Evolutionary conservation across 1,140 invertebrate species (phyloP), one percentile per base, ranked within the genome.

Genomic region (Drosophila bocqueti): DNA sequence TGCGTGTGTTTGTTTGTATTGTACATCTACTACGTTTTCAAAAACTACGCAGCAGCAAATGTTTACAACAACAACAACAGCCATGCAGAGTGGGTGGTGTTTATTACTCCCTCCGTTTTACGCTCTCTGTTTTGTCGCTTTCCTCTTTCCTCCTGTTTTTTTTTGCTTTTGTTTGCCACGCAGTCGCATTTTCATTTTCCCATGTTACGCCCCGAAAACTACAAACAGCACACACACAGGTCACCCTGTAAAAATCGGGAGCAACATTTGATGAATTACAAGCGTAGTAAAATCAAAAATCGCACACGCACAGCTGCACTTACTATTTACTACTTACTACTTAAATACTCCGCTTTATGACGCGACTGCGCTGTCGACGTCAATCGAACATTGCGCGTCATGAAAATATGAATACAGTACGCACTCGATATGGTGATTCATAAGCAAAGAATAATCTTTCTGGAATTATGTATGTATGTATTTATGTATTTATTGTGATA

Each of bases 221-320:
- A 24, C 26, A 57, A 45, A 42, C 15, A 24, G 47, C 67, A 46
- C 72, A 31, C 43, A 40, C 43, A 40, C 43, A 62, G 43, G 65
- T 54, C 84, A 87, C 84, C 83, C 81, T 85, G 84, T 80, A 61
- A 38, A 16, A 64, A 63, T 11, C 29, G 29, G 57, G 43, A 63
- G 58, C 45, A 52, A 38, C 34, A 34, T 66, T 84, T 89, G 81
- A 87, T 87, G 84, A 87, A 87, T 87, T 87, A 87, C 84, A 83
- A 57, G 75, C 76, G 77, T 78, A 81, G 81, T 86, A 86, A 86
- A 73, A 34, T 31, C 36, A 52, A 86, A 82, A 73, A 29, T 31
- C 36, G 31, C 34, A 50, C 65, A 62, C 38, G n/a, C 62, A 54
- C 18, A 52, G 45, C 7, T 40, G 42, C 65, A 60, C 15, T n/a